These are phyloP conservation scores for Megamerina dolium DNA, from an alignment of 2,888 invertebrate genomes.

Conservation along the genomic window DNA sequence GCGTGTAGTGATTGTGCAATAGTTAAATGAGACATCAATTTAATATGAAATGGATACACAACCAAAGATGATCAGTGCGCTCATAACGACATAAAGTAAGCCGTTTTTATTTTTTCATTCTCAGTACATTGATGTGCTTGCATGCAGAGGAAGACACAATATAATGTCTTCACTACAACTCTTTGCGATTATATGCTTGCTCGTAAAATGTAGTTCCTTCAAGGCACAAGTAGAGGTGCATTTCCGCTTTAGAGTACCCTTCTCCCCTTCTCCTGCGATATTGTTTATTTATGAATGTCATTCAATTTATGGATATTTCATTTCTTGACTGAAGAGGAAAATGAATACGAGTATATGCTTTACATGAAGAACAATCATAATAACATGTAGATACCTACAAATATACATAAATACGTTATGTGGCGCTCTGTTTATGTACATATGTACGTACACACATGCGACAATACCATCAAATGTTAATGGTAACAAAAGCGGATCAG, in stretches of 20 bases:
- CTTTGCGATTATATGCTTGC: no score
- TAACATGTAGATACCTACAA: neutral
- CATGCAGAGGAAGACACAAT: neutral
- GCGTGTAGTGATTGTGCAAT: constrained; percentile 13
- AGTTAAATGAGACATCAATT: constrained; percentile 15
- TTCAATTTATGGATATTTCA: constrained; percentile 48
- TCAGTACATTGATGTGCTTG: no score
- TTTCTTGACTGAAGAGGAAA: constrained; percentile 43
- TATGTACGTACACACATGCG: no score
- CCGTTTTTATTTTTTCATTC: no score
- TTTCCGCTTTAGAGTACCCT: neutral
- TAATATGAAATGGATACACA: no score
- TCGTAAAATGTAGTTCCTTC: no score
- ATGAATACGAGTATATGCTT: constrained; percentile 23
- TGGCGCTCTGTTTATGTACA: constrained; percentile 1
- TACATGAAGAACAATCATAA: no score
- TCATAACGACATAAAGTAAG: no score
- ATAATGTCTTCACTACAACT: constrained; percentile 13
- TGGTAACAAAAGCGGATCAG: no score
- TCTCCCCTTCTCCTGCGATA: constrained; percentile 25
- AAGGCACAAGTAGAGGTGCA: neutral
- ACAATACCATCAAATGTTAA: no score
- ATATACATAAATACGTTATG: no score
- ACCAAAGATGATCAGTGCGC: no score
- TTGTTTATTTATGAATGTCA: constrained; percentile 48